Evolutionary conservation across 2,113 vertebrate genomes (phyloP).

Genomic region (Tenebrosternarchus preto): DNA sequence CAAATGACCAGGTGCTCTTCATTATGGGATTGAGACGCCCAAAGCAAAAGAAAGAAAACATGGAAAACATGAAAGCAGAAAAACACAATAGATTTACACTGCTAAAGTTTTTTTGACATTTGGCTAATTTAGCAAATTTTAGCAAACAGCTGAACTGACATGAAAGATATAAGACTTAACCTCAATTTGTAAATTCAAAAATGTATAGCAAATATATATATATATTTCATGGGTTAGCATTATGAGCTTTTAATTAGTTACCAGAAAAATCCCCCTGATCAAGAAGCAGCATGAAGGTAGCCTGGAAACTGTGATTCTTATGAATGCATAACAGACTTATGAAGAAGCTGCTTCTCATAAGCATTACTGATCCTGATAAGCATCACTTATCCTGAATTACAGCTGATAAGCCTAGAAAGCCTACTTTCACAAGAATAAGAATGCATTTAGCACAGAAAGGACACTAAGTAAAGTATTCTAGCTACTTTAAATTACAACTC

Average conservation of each 20-base stretch:
- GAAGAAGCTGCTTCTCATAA: background rate
- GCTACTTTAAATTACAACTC: conserved; percentile 47
- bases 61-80: conserved; percentile 25
- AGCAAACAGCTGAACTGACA: conserved; percentile 26
- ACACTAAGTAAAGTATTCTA: conserved; percentile 30
- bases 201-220: conserved; percentile 45
- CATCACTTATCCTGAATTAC: conserved; percentile 25
- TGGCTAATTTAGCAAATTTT: conserved; percentile 42
- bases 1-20: conserved; percentile 34
- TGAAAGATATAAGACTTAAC: conserved; percentile 2
- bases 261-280: conserved; percentile 47
- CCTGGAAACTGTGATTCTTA: conserved; percentile 5
- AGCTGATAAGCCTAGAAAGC: conserved; percentile 14
- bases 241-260: conserved; percentile 43
- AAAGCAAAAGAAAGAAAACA: conserved; percentile 18
- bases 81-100: conserved; percentile 40
- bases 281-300: conserved; percentile 16
- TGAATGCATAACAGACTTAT: conserved; percentile 19
- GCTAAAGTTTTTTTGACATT: conserved; percentile 40
- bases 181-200: conserved; percentile 30
- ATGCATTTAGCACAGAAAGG: conserved; percentile 31
- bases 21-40: conserved; percentile 18
- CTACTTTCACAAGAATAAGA: conserved; percentile 1
- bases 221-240: conserved; percentile 31
- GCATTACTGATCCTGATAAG: background rate